Base-by-base conservation (phyloP, 2,888 invertebrate genomes). In the Lasius fuliginosus region DNA sequence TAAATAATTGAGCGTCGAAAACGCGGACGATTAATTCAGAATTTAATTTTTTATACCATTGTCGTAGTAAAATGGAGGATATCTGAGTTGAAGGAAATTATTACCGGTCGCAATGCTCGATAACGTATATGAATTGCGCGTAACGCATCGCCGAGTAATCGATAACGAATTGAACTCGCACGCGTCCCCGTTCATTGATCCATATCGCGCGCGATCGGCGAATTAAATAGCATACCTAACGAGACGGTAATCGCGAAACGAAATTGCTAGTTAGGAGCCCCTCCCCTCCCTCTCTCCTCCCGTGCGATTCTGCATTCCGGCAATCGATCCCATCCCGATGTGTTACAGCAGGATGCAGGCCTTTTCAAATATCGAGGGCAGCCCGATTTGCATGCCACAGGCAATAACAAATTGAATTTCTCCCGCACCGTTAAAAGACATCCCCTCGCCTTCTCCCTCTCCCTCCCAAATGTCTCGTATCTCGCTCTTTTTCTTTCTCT, bases 391-490 rank as follows among this genome's bases (percentile, higher is more conserved):
- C 86, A 67, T 79, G 79, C 75, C 67, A 56, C 53, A 27, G 64
- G 56, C 74, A 84, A 83, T 88, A 86, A 86, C 74, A 68, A 85
- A 89, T 84, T 75, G 75, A 83, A 84, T 89, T 85, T 86, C 88
- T 85, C 87, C 40, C 62, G 68, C 75, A 40, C 81, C 69, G 67
- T 83, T 89, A 84, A 88, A 82, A 53, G 40, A 6, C 11, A 71
- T 53, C 68, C 53, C 27, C 36, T 46, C 36, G 5, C 11, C 53
- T 42, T 65, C 23, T 58, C n/a, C 60, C 73, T 12, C 11, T 58
- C 62, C 15, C 18, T 53, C 30, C 71, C 65, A 8, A n/a, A 49
- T 49, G 42, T 46, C 60, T 81, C 18, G 1, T 58, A 23, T 23
- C 11, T 60, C 56, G 3, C 15, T n/a, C 9, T 9, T 30, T 46